These are phyloP conservation scores for Tridacna crocea DNA, from an alignment of 2,888 invertebrate species.

Conservation along the genomic window DNA sequence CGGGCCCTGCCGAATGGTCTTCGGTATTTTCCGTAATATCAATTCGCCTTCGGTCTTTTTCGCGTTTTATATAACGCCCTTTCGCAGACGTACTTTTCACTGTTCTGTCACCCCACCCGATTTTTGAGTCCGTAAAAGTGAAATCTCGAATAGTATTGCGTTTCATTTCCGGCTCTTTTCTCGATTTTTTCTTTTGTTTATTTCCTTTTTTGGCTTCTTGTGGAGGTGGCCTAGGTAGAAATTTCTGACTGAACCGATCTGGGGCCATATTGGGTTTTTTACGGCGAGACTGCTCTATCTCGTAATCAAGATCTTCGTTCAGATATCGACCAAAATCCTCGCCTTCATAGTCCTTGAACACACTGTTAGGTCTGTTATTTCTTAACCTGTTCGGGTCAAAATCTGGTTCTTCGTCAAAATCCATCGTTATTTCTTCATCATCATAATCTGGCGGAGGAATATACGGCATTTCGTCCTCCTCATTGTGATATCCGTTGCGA, in stretches of 20 bases:
- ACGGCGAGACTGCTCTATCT: slow-evolving; percentile 2
- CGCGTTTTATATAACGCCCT: slow-evolving; percentile 68
- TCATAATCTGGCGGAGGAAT: slow-evolving; percentile 70
- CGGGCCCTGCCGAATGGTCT: slow-evolving; percentile 3
- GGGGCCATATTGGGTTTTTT: neutral
- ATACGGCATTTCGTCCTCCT: slow-evolving; percentile 47
- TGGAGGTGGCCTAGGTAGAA: neutral
- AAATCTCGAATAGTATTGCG: slow-evolving; percentile 67
- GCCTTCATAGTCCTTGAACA: slow-evolving; percentile 56
- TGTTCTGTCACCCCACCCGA: slow-evolving; percentile 67
- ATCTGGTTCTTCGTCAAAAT: slow-evolving; percentile 55
- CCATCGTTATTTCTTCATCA: slow-evolving; percentile 63
- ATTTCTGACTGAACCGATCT: slow-evolving; percentile 6
- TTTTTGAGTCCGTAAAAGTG: slow-evolving; percentile 68
- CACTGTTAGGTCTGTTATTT: neutral
- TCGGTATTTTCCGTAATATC: slow-evolving; percentile 25
- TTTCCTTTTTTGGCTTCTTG: slow-evolving; percentile 7
- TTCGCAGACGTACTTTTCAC: slow-evolving; percentile 69
- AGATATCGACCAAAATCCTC: slow-evolving; percentile 68
- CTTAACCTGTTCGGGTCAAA: slow-evolving; percentile 15
- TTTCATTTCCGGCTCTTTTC: slow-evolving; percentile 41
- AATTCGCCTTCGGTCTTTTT: slow-evolving; percentile 53
- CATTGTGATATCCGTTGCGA: neutral
- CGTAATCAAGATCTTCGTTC: slow-evolving; percentile 62
- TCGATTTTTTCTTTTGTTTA: slow-evolving; percentile 35